phyloP scores from a whole-genome alignment of 64 coral and sea anemone genomes.

The Montipora sp. region DNA sequence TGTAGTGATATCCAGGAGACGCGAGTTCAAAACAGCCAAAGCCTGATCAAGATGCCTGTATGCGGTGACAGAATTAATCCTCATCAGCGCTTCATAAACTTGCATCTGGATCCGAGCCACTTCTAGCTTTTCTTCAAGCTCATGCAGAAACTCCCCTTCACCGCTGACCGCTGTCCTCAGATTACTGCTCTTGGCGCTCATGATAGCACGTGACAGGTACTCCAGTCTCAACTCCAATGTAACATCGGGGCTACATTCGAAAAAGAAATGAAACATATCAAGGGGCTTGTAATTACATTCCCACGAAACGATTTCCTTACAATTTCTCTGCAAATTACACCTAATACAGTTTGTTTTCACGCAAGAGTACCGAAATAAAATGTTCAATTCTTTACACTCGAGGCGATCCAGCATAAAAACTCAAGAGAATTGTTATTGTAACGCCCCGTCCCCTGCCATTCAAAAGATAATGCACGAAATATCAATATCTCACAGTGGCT shows the following conservation, averaged over 20 bases:
- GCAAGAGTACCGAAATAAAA: no score
- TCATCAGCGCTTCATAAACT: conserved; percentile 80
- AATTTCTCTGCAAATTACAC: no score
- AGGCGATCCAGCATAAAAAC: no score
- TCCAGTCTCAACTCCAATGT: conserved; percentile 80
- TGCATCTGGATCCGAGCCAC: conserved; percentile 96
- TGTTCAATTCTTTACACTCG: no score
- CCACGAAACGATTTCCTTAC: no score
- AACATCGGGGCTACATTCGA: conserved; percentile 63
- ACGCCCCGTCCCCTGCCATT: no score
- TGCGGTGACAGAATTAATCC: conserved; percentile 48
- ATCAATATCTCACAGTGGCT: no score
- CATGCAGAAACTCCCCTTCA: conserved; percentile 96
- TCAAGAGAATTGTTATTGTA: no score
- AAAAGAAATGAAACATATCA: neutral
- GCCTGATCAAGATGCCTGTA: conserved; percentile 66
- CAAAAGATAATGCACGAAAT: no score
- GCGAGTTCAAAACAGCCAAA: conserved; percentile 55
- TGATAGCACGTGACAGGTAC: conserved; percentile 95
- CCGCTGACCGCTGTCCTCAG: conserved; percentile 75
- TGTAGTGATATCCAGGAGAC: conserved; percentile 90
- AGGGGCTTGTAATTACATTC: no score
- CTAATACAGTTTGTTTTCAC: no score
- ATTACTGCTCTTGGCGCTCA: conserved; percentile 97
- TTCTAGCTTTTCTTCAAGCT: conserved; percentile 97